These are phyloP conservation scores for Masticophis lateralis DNA, from an alignment of 2,797 vertebrate species.

Conservation along the genomic window DNA sequence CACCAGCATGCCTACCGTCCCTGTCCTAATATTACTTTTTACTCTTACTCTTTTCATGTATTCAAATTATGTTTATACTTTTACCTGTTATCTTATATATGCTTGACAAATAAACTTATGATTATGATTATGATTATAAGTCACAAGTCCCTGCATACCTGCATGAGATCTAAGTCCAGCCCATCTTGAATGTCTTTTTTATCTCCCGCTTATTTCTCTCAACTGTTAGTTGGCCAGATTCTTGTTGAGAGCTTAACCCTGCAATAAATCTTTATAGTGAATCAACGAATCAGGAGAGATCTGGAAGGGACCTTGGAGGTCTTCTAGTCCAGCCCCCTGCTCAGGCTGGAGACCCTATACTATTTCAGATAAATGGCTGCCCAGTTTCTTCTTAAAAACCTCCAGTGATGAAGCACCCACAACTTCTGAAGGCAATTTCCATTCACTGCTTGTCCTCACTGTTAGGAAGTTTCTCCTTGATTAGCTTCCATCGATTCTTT, in stretches of 20 bases:
- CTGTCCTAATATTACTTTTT: too few species aligned
- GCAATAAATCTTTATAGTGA: background rate
- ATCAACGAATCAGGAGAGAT: background rate
- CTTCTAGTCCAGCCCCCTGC: background rate
- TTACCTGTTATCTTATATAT: too few species aligned
- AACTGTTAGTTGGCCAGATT: background rate
- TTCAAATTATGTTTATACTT: too few species aligned
- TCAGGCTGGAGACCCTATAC: background rate
- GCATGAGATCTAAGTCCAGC: background rate
- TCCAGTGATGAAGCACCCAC: background rate
- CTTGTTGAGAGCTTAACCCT: background rate
- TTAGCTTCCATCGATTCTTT: background rate
- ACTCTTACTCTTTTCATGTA: too few species aligned
- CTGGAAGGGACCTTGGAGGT: background rate
- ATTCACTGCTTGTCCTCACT: background rate
- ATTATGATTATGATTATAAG: too few species aligned
- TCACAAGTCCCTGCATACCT: background rate
- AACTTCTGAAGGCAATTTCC: background rate
- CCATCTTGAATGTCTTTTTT: background rate
- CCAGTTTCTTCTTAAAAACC: background rate
- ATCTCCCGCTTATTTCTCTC: background rate
- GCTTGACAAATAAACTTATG: too few species aligned
- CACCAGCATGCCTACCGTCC: too few species aligned
- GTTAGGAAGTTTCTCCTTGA: background rate
- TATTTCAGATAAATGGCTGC: background rate